Conservation (phyloP, 2,797 vertebrate genomes). For the Chrysocyon brachyurus region DNA sequence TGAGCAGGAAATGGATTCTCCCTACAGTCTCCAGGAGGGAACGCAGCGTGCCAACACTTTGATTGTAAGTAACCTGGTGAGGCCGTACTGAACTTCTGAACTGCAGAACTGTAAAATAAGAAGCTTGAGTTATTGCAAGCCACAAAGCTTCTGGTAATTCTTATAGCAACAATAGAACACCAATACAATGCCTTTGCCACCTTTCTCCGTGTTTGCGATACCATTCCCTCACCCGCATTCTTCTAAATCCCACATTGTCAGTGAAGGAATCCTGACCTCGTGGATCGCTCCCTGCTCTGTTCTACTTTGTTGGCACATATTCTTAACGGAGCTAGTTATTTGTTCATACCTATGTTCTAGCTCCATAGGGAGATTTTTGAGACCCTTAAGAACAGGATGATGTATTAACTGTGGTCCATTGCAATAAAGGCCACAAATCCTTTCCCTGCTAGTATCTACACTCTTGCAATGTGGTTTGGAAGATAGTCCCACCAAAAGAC, state of each 20-base stretch:
- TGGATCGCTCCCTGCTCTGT: background rate
- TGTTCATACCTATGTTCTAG: background rate
- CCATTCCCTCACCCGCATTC: background rate
- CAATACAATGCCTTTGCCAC: background rate
- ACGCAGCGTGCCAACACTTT: background rate
- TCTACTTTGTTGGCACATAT: background rate
- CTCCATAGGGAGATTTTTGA: background rate
- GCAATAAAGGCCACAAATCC: background rate
- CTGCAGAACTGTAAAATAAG: background rate
- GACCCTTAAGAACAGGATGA: background rate
- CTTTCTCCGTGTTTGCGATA: background rate
- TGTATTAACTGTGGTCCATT: background rate
- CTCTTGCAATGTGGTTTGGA: background rate
- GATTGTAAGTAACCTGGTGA: background rate
- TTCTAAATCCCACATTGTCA: background rate
- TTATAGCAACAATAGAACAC: background rate
- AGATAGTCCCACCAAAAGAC: background rate
- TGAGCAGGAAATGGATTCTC: background rate
- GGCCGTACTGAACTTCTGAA: background rate
- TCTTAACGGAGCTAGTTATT: background rate
- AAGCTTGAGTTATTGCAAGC: background rate
- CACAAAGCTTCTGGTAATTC: background rate
- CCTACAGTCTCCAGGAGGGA: background rate
- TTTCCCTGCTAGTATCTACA: background rate
- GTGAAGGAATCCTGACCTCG: background rate